Evolutionary conservation across 2,113 vertebrate species (phyloP).

Genomic region (Dascyllus trimaculatus): DNA sequence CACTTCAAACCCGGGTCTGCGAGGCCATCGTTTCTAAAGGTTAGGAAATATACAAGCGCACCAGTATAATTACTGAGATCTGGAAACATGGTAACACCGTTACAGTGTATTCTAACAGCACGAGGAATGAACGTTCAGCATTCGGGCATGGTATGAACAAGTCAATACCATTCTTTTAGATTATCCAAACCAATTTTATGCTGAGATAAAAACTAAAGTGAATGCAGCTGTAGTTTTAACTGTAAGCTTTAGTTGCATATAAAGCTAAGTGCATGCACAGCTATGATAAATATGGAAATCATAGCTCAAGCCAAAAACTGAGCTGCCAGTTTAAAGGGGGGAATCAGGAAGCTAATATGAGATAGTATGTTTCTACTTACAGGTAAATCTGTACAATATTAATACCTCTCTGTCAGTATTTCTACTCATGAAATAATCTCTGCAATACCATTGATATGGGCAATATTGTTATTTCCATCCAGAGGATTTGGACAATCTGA

Average conservation of each 20-base stretch:
- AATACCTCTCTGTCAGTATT: too few species aligned
- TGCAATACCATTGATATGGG: too few species aligned
- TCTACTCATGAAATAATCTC: too few species aligned
- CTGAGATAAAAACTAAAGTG: neutral
- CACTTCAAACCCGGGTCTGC: neutral
- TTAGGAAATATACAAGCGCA: neutral
- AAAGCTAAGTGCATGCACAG: too few species aligned
- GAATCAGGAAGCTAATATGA: too few species aligned
- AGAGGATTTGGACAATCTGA: too few species aligned
- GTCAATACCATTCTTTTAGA: too few species aligned
- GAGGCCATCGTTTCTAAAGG: neutral
- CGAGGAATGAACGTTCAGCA: neutral
- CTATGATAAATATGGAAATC: neutral
- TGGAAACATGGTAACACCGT: neutral
- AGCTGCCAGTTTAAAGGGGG: too few species aligned
- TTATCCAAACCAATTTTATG: too few species aligned
- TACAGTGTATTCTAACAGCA: neutral
- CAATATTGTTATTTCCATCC: too few species aligned
- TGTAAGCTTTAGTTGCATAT: neutral
- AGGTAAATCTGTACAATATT: too few species aligned
- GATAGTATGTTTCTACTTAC: too few species aligned
- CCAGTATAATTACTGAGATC: slow-evolving; percentile 1
- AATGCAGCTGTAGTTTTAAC: neutral
- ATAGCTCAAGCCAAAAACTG: neutral
- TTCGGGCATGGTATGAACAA: neutral